Conservation (phyloP, 2,113 vertebrate species). For the Nothocercus julius region DNA sequence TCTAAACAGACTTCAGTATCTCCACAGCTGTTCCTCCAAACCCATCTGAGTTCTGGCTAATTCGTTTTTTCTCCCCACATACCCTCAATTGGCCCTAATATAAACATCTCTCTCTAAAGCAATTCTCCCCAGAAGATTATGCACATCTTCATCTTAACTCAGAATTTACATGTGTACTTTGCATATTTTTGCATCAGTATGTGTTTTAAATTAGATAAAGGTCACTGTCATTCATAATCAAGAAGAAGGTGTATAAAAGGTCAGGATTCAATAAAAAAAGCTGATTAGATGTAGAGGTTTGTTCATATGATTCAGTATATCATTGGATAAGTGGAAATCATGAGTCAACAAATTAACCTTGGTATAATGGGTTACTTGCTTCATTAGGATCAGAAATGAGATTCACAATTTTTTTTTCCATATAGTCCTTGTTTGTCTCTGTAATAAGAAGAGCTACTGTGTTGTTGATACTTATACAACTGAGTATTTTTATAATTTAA, state of each 20-base stretch:
- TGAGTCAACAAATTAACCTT: constrained; percentile 82
- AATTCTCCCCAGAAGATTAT: constrained; percentile 71
- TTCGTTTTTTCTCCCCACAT: constrained; percentile 56
- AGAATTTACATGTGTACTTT: constrained; percentile 84
- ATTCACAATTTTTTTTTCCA: constrained; percentile 35
- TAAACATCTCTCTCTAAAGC: constrained; percentile 69
- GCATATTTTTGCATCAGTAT: constrained; percentile 85
- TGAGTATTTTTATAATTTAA: constrained; percentile 56
- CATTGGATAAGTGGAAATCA: constrained; percentile 79
- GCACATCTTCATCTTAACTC: constrained; percentile 78
- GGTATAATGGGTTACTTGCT: constrained; percentile 71
- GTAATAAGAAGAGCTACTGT: constrained; percentile 23
- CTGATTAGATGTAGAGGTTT: constrained; percentile 82
- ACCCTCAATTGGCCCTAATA: constrained; percentile 61
- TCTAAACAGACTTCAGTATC: constrained; percentile 67
- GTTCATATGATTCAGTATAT: constrained; percentile 78
- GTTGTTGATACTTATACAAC: constrained; percentile 19
- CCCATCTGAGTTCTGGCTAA: constrained; percentile 54
- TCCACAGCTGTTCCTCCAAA: constrained; percentile 56
- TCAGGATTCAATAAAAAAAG: constrained; percentile 81
- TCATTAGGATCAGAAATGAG: constrained; percentile 71
- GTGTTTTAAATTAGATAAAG: constrained; percentile 84
- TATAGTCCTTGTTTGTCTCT: constrained; percentile 50
- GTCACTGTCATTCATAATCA: constrained; percentile 88
- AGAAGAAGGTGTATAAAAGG: constrained; percentile 84